Base-by-base conservation (phyloP, 2,888 invertebrate genomes). In the Anoncus sp. region DNA sequence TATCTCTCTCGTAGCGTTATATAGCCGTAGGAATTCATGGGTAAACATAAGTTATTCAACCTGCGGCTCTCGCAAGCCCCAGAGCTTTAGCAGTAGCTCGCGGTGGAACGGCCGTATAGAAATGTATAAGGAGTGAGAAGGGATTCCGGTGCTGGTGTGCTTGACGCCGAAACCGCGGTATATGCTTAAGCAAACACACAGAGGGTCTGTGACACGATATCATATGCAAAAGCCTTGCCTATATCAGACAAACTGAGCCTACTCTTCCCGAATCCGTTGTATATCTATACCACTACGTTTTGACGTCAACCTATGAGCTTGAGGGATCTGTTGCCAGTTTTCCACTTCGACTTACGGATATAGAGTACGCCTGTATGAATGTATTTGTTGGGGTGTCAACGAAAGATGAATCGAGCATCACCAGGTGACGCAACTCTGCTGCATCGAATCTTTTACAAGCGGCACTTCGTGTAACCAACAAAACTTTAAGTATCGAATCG, bases 21-120 rank as follows among this genome's bases (percentile, higher is more conserved):
- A 75, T 49, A n/a, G n/a, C 71, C 77, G 51, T 75, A 78, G 80
- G 79, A 83, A 81, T 84, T 83, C 83, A 85, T 83, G 85, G 81
- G 83, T 87, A 86, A 87, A 87, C 85, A 85, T 86, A 87, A 88
- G 87, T 88, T 89, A 89, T 89, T 88, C 88, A 88, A 86, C 87
- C 86, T 82, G 69, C 75, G 81, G 79, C 76, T 60, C 60, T 49
- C 49, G 18, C 59, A 63, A 59, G n/a, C n/a, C n/a, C 73, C 60
- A 43, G 45, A 74, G 71, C 67, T 75, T 71, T 55, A 63, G 49
- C 40, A 16, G 24, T 70, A 57, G 27, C 73, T 20, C 40, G n/a
- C 12, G 20, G 7, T n/a, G n/a, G n/a, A n/a, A n/a, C n/a, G n/a
- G n/a, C n/a, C n/a, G n/a, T n/a, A n/a, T n/a, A n/a, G n/a, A n/a